Evolutionary conservation across 2,113 vertebrate genomes (phyloP).

Genomic region (Bombycilla garrulus): DNA sequence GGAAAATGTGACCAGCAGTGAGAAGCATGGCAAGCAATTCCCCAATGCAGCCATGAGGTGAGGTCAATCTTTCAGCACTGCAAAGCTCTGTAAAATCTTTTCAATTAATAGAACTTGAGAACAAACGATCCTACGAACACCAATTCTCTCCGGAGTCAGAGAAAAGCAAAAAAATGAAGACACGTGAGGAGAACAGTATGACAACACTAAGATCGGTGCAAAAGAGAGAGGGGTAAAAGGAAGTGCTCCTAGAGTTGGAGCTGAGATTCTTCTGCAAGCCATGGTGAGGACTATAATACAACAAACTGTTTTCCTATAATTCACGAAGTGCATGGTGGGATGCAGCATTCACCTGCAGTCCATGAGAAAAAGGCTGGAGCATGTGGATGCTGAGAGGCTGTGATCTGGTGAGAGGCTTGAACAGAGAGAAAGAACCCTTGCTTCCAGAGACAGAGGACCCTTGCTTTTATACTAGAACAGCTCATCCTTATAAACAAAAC

Average conservation of each 20-base stretch:
- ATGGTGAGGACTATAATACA: not conserved
- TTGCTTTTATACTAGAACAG: not conserved
- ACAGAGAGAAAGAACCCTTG: not conserved
- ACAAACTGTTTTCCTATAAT: not conserved
- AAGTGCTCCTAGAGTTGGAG: rapidly evolving
- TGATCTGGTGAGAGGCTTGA: not conserved
- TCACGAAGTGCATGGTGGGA: not conserved
- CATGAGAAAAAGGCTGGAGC: not conserved
- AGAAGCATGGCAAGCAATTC: not conserved
- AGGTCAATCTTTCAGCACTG: not conserved
- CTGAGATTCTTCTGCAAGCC: not conserved
- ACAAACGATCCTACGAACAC: not conserved
- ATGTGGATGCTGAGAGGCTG: not conserved
- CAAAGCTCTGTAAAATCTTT: not conserved
- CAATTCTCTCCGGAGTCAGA: not conserved
- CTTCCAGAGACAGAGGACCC: not conserved
- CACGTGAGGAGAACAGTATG: not conserved
- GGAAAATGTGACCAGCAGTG: not conserved
- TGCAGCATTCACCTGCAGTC: not conserved
- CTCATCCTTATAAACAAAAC: not conserved
- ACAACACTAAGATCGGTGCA: not conserved
- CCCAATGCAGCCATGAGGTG: rapidly evolving
- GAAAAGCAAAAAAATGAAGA: not conserved
- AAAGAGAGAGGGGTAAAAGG: not conserved
- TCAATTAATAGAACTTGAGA: not conserved